Conservation (phyloP, 2,888 invertebrate genomes). For the Rhimphoctona megacephalus region DNA sequence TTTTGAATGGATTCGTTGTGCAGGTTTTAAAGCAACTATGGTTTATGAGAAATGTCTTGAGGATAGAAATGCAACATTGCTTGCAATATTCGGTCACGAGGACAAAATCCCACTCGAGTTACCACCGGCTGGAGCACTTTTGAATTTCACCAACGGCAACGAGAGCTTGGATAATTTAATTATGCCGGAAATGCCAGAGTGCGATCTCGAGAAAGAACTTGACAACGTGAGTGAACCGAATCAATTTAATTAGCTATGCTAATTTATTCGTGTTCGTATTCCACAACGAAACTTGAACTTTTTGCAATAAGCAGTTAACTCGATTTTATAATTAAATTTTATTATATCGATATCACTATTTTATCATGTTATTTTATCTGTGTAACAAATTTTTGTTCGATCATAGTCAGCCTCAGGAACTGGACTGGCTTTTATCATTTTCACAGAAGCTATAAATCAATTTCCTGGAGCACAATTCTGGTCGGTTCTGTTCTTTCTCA, state of each 20-base stretch:
- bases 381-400: neutral
- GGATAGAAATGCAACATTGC: slow-evolving; percentile 87
- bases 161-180: slow-evolving; percentile 87
- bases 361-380: slow-evolving; percentile 14
- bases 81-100: slow-evolving; percentile 86
- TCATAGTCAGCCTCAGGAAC: slow-evolving; percentile 97
- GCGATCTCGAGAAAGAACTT: slow-evolving; percentile 94
- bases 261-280: neutral
- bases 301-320: neutral
- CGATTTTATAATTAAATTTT: neutral
- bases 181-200: slow-evolving; percentile 90
- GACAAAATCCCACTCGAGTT: slow-evolving; percentile 85
- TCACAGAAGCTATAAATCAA: slow-evolving; percentile 99
- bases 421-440: slow-evolving; percentile 98
- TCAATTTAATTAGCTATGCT: slow-evolving; percentile 26
- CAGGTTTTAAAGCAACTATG: slow-evolving; percentile 94
- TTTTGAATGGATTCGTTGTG: slow-evolving; percentile 26
- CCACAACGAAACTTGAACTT: slow-evolving; percentile 22
- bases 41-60: slow-evolving; percentile 91
- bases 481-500: slow-evolving; percentile 98
- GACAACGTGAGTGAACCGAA: slow-evolving; percentile 90
- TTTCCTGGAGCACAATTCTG: slow-evolving; percentile 98
- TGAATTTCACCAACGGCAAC: slow-evolving; percentile 86
- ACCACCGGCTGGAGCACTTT: slow-evolving; percentile 87
- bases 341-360: neutral